Conservation (phyloP, 2,888 invertebrate species). For the Philonicus albiceps region DNA sequence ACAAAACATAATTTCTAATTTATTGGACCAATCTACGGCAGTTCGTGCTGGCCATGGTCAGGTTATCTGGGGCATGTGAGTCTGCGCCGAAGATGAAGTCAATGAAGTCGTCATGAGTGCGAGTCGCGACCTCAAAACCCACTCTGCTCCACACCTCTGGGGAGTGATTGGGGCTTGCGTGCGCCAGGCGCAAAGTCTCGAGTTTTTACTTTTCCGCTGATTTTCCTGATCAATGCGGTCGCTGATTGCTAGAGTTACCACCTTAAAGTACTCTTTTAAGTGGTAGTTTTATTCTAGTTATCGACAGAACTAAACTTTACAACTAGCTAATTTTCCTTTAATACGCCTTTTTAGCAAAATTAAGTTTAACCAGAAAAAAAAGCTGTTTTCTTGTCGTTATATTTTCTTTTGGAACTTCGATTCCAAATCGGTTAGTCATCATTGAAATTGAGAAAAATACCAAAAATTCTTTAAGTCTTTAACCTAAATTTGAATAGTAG, state of each 20-base stretch:
- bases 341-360: no score
- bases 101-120: background rate
- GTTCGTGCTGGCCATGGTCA: background rate
- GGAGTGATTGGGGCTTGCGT: background rate
- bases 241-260: background rate
- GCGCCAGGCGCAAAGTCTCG: background rate
- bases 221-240: background rate
- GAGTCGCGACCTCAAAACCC: constrained; percentile 16
- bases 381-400: no score
- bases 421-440: no score
- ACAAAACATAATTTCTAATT: background rate
- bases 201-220: background rate
- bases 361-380: no score
- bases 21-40: background rate
- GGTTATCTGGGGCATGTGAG: background rate
- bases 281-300: background rate
- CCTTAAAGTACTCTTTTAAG: background rate
- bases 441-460: no score
- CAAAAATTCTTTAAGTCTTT: no score
- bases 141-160: background rate
- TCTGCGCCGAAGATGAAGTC: background rate
- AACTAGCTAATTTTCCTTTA: no score
- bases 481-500: no score
- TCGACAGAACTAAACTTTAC: no score
- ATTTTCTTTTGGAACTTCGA: no score